Evolutionary conservation across 1,140 invertebrate genomes (phyloP).

Genomic region (Pachypeltis micranthus): DNA sequence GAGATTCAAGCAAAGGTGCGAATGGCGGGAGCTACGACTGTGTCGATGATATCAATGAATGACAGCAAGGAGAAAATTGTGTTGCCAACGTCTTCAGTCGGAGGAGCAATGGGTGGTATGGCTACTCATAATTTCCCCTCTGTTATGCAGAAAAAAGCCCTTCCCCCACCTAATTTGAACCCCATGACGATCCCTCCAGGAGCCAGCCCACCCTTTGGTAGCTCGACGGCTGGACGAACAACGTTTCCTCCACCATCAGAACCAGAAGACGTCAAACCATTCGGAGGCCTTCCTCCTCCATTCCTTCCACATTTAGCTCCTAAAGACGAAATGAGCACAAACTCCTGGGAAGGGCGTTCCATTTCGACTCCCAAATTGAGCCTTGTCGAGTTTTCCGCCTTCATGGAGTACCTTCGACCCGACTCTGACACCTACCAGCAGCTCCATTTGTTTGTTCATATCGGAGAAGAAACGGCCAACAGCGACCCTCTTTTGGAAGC

Average conservation of each 20-base stretch:
- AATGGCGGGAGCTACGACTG: slow-evolving; percentile 58
- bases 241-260: slow-evolving; percentile 44
- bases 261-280: slow-evolving; percentile 19
- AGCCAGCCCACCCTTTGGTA: slow-evolving; percentile 63
- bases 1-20: slow-evolving; percentile 95
- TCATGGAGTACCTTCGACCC: slow-evolving; percentile 84
- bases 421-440: slow-evolving; percentile 49
- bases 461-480: slow-evolving; percentile 83
- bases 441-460: slow-evolving; percentile 91
- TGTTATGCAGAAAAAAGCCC: slow-evolving; percentile 47
- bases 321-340: slow-evolving; percentile 29
- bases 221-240: slow-evolving; percentile 58
- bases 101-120: too few species aligned
- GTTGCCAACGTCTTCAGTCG: neutral
- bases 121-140: slow-evolving; percentile 30
- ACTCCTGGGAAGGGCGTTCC: slow-evolving; percentile 86
- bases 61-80: neutral
- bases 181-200: slow-evolving; percentile 50
- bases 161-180: slow-evolving; percentile 39
- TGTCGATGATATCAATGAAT: slow-evolving; percentile 1
- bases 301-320: slow-evolving; percentile 44
- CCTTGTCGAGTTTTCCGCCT: slow-evolving; percentile 93
- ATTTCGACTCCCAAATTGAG: slow-evolving; percentile 93
- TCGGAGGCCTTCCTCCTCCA: slow-evolving; percentile 48
- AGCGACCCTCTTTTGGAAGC: slow-evolving; percentile 75